Evolutionary conservation across 2,888 invertebrate genomes (phyloP), one percentile per base, ranked within the genome.

Genomic region (Andricus quercusramuli): DNA sequence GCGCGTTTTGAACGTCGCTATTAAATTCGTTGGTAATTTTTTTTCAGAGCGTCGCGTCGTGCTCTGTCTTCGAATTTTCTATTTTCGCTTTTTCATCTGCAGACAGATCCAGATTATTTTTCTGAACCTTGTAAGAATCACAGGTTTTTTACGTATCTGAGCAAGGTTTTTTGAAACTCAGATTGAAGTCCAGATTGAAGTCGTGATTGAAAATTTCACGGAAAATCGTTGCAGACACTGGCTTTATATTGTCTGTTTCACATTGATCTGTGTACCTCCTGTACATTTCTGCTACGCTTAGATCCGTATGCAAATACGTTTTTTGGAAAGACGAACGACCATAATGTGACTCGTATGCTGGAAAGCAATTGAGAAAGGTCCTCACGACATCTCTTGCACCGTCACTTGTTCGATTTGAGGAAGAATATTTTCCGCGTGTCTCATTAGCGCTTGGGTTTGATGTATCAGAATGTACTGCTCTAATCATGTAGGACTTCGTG

Each of bases 271-370:
- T 68, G 37, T 83, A 83, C 47, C 74, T 17, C 2, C 51, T 22
- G 37, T 79, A 80, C 66, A 81, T 44, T 77, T 80, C 78, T 17
- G 79, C 62, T 3, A 76, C 17, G 62, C 62, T 82, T 2, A 83
- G 59, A 44, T 77, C 65, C 15, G 44, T 4, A 44, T 56, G 13
- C 3, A 81, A 44, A 51, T 83, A 83, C 65, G 80, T 25, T 70
- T 77, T 79, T 22, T 78, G 51, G 15, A 80, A 59, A 37, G 25
- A 20, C 20, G 83, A 79, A 5, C 77, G 77, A 11, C 51, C 67
- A 56, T 82, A 82, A 59, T 82, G 74, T 20, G 80, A 81, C 41
- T 81, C 81, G 17, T 81, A 81, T 17, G 47, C 62, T 44, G 79
- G 79, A 41, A 79, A 77, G 3, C 37, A n/a, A 44, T 79, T 77